phyloP scores from a whole-genome alignment of 2,888 invertebrate genomes.

The Mythimna vitellina region DNA sequence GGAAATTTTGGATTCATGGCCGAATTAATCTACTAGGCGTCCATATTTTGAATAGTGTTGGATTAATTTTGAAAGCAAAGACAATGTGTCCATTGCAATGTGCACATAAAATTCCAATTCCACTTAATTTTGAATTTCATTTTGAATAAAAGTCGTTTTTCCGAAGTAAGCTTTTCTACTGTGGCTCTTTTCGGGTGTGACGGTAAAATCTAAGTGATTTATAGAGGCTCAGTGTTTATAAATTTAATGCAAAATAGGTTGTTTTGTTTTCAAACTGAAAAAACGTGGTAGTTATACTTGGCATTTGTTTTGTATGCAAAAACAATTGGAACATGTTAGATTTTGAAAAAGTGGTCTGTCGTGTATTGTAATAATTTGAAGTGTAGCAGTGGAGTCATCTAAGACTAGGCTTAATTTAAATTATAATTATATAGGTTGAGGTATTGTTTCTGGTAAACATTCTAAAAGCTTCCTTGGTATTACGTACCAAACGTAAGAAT shows the following conservation, averaged over 20 bases:
- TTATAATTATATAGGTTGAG: background rate
- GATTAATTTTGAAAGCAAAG: slow-evolving; percentile 4
- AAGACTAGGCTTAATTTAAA: slow-evolving; percentile 51
- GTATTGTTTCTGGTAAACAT: background rate
- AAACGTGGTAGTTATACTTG: background rate
- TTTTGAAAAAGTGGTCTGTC: slow-evolving; percentile 8
- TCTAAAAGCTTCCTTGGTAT: background rate
- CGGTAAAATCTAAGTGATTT: background rate
- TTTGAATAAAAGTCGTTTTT: background rate
- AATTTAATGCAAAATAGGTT: background rate
- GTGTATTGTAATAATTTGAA: slow-evolving; percentile 31
- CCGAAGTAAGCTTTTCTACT: slow-evolving; percentile 5
- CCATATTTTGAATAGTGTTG: background rate
- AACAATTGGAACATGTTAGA: background rate
- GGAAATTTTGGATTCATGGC: background rate
- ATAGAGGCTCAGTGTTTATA: background rate
- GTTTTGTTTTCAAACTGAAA: background rate
- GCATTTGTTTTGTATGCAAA: background rate
- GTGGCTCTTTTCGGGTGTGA: background rate
- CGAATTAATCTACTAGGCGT: slow-evolving; percentile 1
- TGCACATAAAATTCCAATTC: background rate
- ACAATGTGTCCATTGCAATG: slow-evolving; percentile 10
- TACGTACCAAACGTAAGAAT: slow-evolving; percentile 12
- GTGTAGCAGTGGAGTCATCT: slow-evolving; percentile 56
- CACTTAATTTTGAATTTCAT: background rate